Conservation (phyloP, 2,888 invertebrate genomes). For the Drosophila emarginata region DNA sequence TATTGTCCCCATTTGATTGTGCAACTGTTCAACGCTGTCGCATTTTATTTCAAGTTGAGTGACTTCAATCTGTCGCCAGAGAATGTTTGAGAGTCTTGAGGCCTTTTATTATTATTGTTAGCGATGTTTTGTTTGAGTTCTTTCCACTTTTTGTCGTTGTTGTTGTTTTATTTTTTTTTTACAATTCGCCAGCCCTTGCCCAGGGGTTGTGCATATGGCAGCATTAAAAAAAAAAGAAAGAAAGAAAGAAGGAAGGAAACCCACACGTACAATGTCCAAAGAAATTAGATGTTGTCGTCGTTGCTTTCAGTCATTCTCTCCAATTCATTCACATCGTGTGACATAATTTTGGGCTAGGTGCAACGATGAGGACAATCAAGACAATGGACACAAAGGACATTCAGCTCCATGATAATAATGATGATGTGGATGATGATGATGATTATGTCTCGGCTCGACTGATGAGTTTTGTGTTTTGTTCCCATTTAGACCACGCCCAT, state of each 20-base stretch:
- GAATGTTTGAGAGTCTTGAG: conserved; percentile 53
- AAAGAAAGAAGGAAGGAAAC: conserved; percentile 53
- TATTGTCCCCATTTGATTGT: conserved; percentile 70
- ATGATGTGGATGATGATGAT: conserved; percentile 36
- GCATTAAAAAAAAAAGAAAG: conserved; percentile 74
- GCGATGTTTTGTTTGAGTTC: conserved; percentile 35
- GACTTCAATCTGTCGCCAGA: conserved; percentile 81
- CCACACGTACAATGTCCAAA: conserved; percentile 74
- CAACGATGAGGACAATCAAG: conserved; percentile 62
- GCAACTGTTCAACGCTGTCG: conserved; percentile 76
- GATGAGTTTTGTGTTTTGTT: conserved; percentile 60
- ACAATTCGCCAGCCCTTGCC: conserved; percentile 59
- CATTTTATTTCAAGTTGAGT: conserved; percentile 81
- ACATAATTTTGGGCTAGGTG: conserved; percentile 74
- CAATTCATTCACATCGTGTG: conserved; percentile 52
- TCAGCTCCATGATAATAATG: conserved; percentile 3
- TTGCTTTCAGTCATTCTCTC: conserved; percentile 9
- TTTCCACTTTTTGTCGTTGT: not conserved
- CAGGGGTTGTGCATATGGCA: conserved; percentile 82
- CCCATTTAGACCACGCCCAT: conserved; percentile 53
- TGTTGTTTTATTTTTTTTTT: conserved; percentile 24
- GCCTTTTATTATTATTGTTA: conserved; percentile 56
- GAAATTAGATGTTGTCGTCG: conserved; percentile 67
- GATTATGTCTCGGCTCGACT: conserved; percentile 50
- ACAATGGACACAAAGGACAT: conserved; percentile 57